Base-by-base conservation (phyloP, 2,888 invertebrate genomes). In the Electrophaes corylata region DNA sequence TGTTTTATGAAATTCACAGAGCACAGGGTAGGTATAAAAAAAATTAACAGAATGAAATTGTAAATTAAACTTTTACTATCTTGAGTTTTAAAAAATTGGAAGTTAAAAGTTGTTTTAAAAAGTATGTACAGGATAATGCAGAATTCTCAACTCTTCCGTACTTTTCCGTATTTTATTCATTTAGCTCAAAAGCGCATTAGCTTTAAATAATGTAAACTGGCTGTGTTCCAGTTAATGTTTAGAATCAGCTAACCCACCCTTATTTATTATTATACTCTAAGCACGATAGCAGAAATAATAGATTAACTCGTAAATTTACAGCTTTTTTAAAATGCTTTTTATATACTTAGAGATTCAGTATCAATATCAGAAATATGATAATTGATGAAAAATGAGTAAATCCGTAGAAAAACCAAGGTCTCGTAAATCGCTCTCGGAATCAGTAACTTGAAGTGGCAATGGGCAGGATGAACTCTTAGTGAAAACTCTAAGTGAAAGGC, bases 111-210 rank as follows among this genome's bases (percentile, higher is more conserved):
- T 35, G 33, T 11, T n/a, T n/a, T 11, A 6, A 11, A 0, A 31
- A 31, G 2, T 31, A 3, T 31, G 11, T 31, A 11, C 2, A 26
- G 8, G 31, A 45, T 12, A 18, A 16, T 45, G n/a, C 5, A 16
- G 19, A 45, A 46, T 10, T 20, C 35, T 12, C 19, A 4, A 10
- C 20, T 5, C 10, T 33, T 3, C 3, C 12, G 26, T 11, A 31
- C 31, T 53, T 39, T 23, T 19, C 23, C 20, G 31, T 14, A n/a
- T 51, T 8, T 39, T 5, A 33, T 44, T 72, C 71, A 72, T 72
- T 70, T 70, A 61, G 65, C 64, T 67, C 66, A 67, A 64, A 68
- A 67, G 64, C 60, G 56, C 63, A 65, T 67, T 67, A 57, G 46
- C 41, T 50, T 54, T 58, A 59, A 60, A 57, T 53, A 53, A 58